phyloP scores from a whole-genome alignment of 2,888 invertebrate genomes.

The Chouioia cunea region DNA sequence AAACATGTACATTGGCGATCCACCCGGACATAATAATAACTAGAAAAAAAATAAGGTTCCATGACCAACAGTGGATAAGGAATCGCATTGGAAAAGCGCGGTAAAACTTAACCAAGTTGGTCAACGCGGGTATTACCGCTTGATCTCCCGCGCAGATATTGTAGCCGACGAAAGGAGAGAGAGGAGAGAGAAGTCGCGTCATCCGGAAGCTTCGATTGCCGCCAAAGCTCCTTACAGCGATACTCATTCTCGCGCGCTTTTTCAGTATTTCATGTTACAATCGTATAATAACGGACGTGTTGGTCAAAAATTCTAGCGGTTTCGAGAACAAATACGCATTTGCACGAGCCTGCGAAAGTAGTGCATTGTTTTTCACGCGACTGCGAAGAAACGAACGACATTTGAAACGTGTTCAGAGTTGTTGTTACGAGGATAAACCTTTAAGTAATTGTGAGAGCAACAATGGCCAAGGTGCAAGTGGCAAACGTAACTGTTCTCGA shows the following conservation, averaged over 20 bases:
- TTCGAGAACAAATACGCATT: neutral
- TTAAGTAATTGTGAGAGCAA: neutral
- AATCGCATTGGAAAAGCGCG: slow-evolving; percentile 29
- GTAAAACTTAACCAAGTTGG: slow-evolving; percentile 26
- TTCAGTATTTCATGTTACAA: slow-evolving; percentile 2
- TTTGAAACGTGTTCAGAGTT: neutral
- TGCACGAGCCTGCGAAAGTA: neutral
- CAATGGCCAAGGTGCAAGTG: slow-evolving; percentile 97
- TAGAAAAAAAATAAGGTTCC: too few relatives aligned
- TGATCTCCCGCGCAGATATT: neutral
- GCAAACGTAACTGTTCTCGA: slow-evolving; percentile 97
- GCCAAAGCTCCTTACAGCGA: slow-evolving; percentile 54
- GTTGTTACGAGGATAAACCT: too few relatives aligned
- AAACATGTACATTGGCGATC: too few relatives aligned
- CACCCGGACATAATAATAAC: too few relatives aligned
- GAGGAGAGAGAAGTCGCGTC: neutral
- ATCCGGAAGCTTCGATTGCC: slow-evolving; percentile 53
- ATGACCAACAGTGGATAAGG: too few relatives aligned
- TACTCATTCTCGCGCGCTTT: slow-evolving; percentile 33
- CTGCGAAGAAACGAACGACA: neutral
- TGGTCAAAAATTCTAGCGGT: neutral
- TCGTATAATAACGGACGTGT: neutral
- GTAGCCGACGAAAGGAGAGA: slow-evolving; percentile 12
- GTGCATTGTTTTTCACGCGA: neutral
- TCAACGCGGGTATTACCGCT: too few relatives aligned